phyloP scores from a whole-genome alignment of 1,140 invertebrate species.

The Anadara kagoshimensis region DNA sequence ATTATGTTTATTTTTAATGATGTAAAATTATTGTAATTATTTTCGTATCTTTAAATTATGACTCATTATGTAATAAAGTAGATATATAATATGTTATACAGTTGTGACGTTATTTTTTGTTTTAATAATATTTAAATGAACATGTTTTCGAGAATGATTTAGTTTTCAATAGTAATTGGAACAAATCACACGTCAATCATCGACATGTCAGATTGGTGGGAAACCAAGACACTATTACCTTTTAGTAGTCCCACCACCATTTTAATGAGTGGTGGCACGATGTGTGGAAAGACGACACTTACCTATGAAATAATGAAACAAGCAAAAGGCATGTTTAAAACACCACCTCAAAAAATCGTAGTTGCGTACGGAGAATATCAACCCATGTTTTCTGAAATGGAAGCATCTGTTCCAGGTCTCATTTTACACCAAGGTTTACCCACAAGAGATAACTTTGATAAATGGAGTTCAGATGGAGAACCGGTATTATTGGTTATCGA shows the following conservation, averaged over 20 bases:
- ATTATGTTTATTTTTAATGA: no score
- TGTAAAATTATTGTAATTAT: no score
- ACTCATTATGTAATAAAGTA: no score
- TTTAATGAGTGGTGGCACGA: slow-evolving; percentile 7
- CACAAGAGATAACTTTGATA: slow-evolving; percentile 9
- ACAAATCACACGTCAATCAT: no score
- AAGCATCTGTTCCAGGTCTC: slow-evolving; percentile 5
- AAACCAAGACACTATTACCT: no score
- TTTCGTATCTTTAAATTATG: no score
- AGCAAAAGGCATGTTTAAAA: slow-evolving; percentile 22
- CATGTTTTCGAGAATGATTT: no score
- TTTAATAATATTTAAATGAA: no score
- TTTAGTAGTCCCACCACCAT: background rate
- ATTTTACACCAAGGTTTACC: slow-evolving; percentile 24
- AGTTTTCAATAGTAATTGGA: no score
- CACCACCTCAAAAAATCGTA: slow-evolving; percentile 20
- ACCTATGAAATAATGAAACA: slow-evolving; percentile 16
- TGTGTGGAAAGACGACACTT: slow-evolving; percentile 2
- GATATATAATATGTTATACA: no score
- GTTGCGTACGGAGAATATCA: slow-evolving; percentile 30
- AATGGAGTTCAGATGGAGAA: slow-evolving; percentile 1
- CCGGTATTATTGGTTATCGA: slow-evolving; percentile 29
- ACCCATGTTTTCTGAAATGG: slow-evolving; percentile 29
- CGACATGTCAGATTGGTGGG: no score
- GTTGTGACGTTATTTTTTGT: no score